Conservation (phyloP, 2,113 vertebrate genomes). For the Protomyctophum bolini region DNA sequence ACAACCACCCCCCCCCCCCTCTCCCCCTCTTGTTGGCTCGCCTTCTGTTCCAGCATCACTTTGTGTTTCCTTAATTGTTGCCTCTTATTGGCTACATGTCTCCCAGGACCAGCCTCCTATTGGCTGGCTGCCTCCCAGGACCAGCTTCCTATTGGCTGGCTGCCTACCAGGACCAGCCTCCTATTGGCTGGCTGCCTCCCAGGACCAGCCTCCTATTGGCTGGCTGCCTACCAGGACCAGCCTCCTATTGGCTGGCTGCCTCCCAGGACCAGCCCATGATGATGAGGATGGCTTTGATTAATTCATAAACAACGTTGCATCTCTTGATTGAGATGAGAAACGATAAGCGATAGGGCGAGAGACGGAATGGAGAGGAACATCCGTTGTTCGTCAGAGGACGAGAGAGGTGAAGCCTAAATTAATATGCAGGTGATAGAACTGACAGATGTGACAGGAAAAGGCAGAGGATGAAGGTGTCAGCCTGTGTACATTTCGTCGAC, state of each 20-base stretch:
- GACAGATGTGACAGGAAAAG: constrained; percentile 22
- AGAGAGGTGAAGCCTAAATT: background rate
- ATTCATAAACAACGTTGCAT: constrained; percentile 78
- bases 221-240: background rate
- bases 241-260: constrained; percentile 43
- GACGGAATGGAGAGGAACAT: constrained; percentile 65
- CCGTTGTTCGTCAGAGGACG: background rate
- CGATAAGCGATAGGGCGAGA: constrained; percentile 46
- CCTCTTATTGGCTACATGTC: background rate
- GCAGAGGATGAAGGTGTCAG: constrained; percentile 46
- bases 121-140: background rate
- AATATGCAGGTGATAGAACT: background rate
- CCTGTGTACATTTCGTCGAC: constrained; percentile 4
- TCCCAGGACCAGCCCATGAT: constrained; percentile 71
- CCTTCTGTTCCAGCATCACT: constrained; percentile 39
- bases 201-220: background rate
- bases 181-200: background rate
- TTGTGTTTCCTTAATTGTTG: background rate
- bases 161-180: constrained; percentile 16
- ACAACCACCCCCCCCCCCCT: constrained; percentile 33
- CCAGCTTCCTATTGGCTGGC: background rate
- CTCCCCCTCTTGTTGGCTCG: constrained; percentile 39
- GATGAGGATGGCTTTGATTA: constrained; percentile 70
- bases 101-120: background rate
- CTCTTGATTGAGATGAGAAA: constrained; percentile 71